Evolutionary conservation across 2,888 invertebrate species (phyloP), one percentile per base, ranked within the genome.

Genomic region (Morpho deidamia): DNA sequence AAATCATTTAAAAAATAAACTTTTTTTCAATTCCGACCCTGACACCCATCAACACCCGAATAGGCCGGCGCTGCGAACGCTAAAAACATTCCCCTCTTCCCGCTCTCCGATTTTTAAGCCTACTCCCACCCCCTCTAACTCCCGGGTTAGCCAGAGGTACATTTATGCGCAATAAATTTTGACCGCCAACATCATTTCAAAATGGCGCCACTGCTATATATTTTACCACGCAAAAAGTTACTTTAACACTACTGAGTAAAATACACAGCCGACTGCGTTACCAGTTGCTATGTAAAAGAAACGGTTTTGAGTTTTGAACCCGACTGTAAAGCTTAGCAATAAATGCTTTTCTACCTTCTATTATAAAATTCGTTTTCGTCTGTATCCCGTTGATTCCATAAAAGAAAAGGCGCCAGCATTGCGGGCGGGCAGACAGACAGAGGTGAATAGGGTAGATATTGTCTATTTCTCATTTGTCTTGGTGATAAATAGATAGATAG

Each of bases 141-240:
- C 84, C 87, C 85, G 84, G 85, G 87, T 88, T 89, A 88, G 88
- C 86, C 83, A 72, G 85, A 85, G 87, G 81, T 88, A 87, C 89
- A 87, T 88, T 89, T 89, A 89, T 88, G 88, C 87, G 83, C 88
- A 87, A 89, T 89, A 89, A 89, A 89, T 89, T 89, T 88, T 86
- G 85, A 86, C 86, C 84, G 79, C 80, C 77, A 65, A 69, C 74
- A 69, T 72, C 74, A 73, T 71, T 70, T 65, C 76, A 74, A 81
- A 87, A 86, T 77, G 81, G 71, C 81, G 67, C 74, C 72, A 82
- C 70, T 74, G 63, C 81, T 55, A 44, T 49, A 39, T 44, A 53
- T 45, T 12, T 51, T 37, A 52, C 41, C 59, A 62, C 44, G n/a
- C 58, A 55, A 85, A 78, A 72, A 59, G 55, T 49, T 50, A 69